Evolutionary conservation across 2,797 vertebrate genomes (phyloP).

Genomic region (Lacerta viridis): DNA sequence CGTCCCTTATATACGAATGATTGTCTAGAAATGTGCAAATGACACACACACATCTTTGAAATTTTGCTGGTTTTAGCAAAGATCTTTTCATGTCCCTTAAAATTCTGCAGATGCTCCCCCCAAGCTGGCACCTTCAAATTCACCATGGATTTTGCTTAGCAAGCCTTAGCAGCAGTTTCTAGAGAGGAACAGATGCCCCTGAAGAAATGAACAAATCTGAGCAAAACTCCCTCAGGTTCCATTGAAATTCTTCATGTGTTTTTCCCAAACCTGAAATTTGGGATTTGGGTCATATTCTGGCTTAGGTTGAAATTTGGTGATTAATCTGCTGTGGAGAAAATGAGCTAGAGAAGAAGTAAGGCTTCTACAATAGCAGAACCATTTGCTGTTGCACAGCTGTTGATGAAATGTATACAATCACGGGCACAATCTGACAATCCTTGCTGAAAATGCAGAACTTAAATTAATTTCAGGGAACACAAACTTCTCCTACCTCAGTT

Average conservation of each 20-base stretch:
- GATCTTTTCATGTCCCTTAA: background rate
- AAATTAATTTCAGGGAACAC: background rate
- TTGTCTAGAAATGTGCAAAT: background rate
- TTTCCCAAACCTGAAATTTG: background rate
- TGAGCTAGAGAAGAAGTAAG: background rate
- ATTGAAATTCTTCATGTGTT: background rate
- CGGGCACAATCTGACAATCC: background rate
- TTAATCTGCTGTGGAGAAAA: background rate
- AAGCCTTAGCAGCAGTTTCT: background rate
- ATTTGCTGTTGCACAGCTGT: background rate
- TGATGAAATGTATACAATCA: background rate
- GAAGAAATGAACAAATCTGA: background rate
- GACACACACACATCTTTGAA: background rate
- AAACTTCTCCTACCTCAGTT: background rate
- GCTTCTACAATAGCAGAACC: background rate
- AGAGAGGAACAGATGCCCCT: background rate
- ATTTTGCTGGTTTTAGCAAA: background rate
- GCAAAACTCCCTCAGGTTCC: background rate
- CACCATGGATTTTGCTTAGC: background rate
- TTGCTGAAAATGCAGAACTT: background rate
- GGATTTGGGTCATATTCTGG: background rate
- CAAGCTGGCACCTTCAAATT: background rate
- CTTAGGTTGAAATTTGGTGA: background rate
- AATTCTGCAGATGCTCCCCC: background rate
- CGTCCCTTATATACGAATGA: background rate